Evolutionary conservation across 2,113 vertebrate genomes (phyloP).

Genomic region (Lagopus leucura): DNA sequence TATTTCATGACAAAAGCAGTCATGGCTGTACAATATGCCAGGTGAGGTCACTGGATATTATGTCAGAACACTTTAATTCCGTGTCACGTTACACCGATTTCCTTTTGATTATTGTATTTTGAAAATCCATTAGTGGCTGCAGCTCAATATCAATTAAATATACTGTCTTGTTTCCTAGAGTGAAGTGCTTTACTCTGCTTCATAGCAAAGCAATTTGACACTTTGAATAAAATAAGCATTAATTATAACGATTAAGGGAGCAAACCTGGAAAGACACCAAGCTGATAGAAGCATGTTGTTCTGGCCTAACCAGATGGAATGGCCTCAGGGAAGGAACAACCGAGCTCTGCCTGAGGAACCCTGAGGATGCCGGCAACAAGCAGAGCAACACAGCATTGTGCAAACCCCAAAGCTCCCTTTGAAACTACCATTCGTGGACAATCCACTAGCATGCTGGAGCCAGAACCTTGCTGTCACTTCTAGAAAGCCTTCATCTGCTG

Average conservation of each 20-base stretch:
- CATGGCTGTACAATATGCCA: rapidly evolving
- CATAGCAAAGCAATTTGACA: neutral
- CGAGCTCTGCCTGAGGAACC: neutral
- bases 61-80: neutral
- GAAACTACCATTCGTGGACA: neutral
- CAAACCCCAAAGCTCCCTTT: neutral
- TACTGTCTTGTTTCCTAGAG: neutral
- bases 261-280: neutral
- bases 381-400: neutral
- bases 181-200: conserved; percentile 17
- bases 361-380: neutral
- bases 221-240: conserved; percentile 52
- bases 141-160: conserved; percentile 48
- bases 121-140: conserved; percentile 44
- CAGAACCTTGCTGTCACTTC: neutral
- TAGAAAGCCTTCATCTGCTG: neutral
- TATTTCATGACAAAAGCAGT: neutral
- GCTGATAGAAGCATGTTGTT: neutral
- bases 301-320: neutral
- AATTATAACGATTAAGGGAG: conserved; percentile 20
- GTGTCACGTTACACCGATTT: neutral
- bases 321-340: neutral
- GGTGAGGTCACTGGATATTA: neutral
- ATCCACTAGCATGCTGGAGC: neutral
- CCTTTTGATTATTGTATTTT: conserved; percentile 39